Conservation (phyloP, 2,797 vertebrate species). For the Sebastes hubbsi region DNA sequence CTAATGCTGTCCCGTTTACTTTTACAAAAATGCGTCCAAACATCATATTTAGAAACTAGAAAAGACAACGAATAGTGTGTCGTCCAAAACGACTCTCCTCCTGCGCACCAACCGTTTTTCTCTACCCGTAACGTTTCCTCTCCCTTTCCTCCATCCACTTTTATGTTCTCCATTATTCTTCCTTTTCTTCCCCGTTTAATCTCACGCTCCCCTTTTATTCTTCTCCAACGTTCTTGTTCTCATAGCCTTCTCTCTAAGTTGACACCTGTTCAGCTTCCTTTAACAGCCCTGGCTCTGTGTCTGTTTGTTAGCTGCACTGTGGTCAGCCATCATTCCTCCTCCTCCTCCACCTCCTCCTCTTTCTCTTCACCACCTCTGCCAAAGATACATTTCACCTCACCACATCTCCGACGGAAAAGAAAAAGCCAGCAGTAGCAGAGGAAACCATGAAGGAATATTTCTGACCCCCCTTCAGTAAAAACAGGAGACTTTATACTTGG, state of each 20-base stretch:
- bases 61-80: too few species aligned
- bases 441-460: constrained; percentile 63
- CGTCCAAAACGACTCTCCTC: neutral
- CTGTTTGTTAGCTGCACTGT: constrained; percentile 8
- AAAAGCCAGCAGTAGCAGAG: constrained; percentile 33
- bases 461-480: constrained; percentile 38
- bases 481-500: constrained; percentile 65
- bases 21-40: too few species aligned
- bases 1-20: neutral
- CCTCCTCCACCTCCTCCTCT: constrained; percentile 33
- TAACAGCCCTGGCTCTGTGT: constrained; percentile 1
- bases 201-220: neutral
- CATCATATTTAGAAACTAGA: neutral
- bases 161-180: neutral
- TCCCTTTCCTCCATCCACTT: fast-evolving
- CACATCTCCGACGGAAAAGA: constrained; percentile 49
- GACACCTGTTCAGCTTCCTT: constrained; percentile 42
- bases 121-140: neutral
- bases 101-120: neutral
- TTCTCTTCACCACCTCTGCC: constrained; percentile 42
- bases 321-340: constrained; percentile 47
- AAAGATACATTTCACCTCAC: constrained; percentile 72
- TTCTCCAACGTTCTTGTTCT: neutral
- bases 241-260: neutral
- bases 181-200: neutral